These are phyloP conservation scores for Stratiolaelaps scimitus DNA, from an alignment of 1,140 invertebrate genomes.

Conservation along the genomic window DNA sequence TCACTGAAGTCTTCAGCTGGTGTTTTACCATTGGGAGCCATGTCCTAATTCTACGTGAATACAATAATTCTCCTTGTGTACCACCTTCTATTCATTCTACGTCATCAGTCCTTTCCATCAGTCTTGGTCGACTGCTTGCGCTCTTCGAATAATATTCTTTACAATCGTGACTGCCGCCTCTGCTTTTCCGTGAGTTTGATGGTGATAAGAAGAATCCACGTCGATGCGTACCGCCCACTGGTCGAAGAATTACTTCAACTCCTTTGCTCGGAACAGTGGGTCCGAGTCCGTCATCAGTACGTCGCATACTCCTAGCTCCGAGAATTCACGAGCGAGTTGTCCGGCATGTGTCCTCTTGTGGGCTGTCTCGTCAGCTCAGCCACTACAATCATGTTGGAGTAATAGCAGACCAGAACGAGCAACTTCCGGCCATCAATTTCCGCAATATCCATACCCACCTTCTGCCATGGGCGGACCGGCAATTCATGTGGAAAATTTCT, in stretches of 20 bases:
- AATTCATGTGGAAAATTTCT: not conserved
- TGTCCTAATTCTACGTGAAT: not conserved
- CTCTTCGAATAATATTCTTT: too few relatives aligned
- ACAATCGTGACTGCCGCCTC: not conserved
- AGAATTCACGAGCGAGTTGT: not conserved
- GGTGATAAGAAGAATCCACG: not conserved
- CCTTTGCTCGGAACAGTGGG: not conserved
- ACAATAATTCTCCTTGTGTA: not conserved
- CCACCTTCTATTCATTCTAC: not conserved
- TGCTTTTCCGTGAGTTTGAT: not conserved
- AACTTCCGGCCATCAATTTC: not conserved
- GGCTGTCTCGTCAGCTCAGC: not conserved
- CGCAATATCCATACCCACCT: not conserved
- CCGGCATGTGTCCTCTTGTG: not conserved
- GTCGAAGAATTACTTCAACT: not conserved
- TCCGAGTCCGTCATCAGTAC: not conserved
- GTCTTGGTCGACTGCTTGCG: too few relatives aligned
- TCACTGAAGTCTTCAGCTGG: not conserved
- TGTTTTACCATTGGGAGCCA: not conserved
- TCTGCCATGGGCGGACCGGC: not conserved
- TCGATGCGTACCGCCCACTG: not conserved
- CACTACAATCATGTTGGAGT: slow-evolving; percentile 3
- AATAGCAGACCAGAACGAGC: not conserved
- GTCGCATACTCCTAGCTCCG: not conserved
- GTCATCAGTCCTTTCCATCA: not conserved